Base-by-base conservation (phyloP, 2,888 invertebrate genomes). In the Sympetrum striolatum region DNA sequence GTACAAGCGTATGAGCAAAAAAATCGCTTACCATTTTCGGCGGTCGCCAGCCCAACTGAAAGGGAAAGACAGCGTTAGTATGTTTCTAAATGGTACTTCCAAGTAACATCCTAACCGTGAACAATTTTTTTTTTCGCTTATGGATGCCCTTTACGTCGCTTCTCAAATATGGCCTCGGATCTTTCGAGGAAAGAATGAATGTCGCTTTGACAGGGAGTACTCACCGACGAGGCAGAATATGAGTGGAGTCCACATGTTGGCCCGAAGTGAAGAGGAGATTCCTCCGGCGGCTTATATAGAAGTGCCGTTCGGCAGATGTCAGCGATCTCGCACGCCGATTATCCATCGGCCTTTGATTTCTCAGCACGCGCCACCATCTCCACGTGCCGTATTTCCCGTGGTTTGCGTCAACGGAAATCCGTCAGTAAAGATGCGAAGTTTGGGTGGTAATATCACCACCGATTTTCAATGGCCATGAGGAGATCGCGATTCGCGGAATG, bases 241-340 rank as follows among this genome's bases (percentile, higher is more conserved):
- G 91, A 93, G 91, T 92, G 93, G 93, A 91, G 93, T 93, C 93
- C 93, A 93, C 94, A 94, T 94, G 92, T 92, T 93, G 92, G 37
- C 81, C 90, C 80, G 81, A 35, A 86, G 86, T 86, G 86, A 37
- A n/a, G 35, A 15, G 3, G n/a, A 15, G n/a, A 6, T 39, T 37
- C 64, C 22, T 2, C 22, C 15, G 12, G 2, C 15, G 8, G 4
- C 86, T 86, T 86, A 64, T 86, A 86, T 86, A 86, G 15, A 25
- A 25, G n/a, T 0, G 18, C 25, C 18, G 5, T 22, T 8, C 86
- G 22, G 37, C n/a, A 64, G 8, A 58, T 35, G 60, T 37, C 86
- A 37, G 86, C 60, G 22, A 60, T 35, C 1, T 39, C 37, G 8
- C 25, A 18, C 35, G 31, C n/a, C 25, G 14, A 81, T 81, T 44